Percentiles rank a stretch among this genome's conserved stretches.
phyloP scores from a whole-genome alignment of 2,888 invertebrate genomes.

The Acrobasis consociella region DNA sequence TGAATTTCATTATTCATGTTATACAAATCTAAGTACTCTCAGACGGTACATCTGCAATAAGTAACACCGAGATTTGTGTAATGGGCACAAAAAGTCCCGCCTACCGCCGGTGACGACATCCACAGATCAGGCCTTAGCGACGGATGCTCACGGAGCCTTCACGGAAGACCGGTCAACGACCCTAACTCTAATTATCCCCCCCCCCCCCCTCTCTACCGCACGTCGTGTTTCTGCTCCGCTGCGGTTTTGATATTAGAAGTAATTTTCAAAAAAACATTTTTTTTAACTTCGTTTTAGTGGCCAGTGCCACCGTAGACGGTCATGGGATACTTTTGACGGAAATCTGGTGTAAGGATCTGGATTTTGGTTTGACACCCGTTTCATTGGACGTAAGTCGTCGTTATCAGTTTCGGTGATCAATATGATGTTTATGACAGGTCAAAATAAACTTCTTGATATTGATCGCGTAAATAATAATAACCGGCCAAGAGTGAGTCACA shows the following conservation, averaged over 20 bases:
- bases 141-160: constrained; percentile 49
- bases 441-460: no score
- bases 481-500: no score
- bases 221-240: constrained; percentile 31
- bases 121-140: constrained; percentile 41
- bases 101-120: constrained; percentile 25
- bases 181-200: constrained; percentile 62
- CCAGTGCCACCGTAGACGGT: background rate
- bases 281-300: constrained; percentile 1
- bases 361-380: background rate
- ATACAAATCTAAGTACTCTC: background rate
- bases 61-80: constrained; percentile 21
- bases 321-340: constrained; percentile 2
- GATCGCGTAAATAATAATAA: no score
- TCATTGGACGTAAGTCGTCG: background rate
- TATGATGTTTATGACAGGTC: background rate
- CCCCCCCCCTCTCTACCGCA: constrained; percentile 44
- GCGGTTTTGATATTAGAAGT: constrained; percentile 47
- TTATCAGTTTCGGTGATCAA: background rate
- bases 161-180: constrained; percentile 58
- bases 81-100: constrained; percentile 23
- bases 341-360: background rate
- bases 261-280: constrained; percentile 43
- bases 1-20: background rate
- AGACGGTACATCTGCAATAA: constrained; percentile 8